A percentile compares a stretch with the other conserved stretches of the same genome.
Evolutionary conservation across 2,888 invertebrate genomes (phyloP).

Genomic region (Lathronympha strigana): DNA sequence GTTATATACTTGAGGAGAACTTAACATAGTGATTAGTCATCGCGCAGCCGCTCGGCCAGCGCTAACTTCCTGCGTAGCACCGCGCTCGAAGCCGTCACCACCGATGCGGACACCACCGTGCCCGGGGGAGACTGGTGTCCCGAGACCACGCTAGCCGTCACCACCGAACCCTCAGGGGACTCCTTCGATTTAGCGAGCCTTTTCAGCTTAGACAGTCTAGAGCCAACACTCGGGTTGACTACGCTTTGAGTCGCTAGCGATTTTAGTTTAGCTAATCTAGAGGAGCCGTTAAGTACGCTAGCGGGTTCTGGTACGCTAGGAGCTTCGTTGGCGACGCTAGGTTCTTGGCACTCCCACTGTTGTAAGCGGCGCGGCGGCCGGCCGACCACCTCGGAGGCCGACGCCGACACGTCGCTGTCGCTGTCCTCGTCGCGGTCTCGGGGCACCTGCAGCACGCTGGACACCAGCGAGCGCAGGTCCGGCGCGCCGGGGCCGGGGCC

Average conservation of each 20-base stretch:
- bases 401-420: constrained; percentile 58
- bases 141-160: constrained; percentile 6
- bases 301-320: too few relatives aligned
- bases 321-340: neutral
- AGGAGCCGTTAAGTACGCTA: neutral
- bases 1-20: too few relatives aligned
- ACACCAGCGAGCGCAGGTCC: constrained; percentile 42
- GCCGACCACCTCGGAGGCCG: constrained; percentile 61
- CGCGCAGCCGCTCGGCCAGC: constrained; percentile 2
- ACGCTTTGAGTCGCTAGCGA: neutral
- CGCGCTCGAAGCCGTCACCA: constrained; percentile 3
- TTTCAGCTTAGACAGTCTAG: neutral
- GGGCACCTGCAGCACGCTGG: constrained; percentile 21
- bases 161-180: neutral
- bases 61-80: constrained; percentile 16
- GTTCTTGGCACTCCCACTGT: constrained; percentile 53
- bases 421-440: constrained; percentile 35
- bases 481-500: constrained; percentile 40
- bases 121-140: constrained; percentile 18
- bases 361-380: constrained; percentile 53
- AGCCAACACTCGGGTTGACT: neutral
- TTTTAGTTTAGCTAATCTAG: constrained; percentile 2
- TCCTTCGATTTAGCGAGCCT: neutral
- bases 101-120: constrained; percentile 13
- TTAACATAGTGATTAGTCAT: neutral